Base-by-base conservation (phyloP, 35 echinoderm and acorn worm species). In the Acanthaster planci region DNA sequence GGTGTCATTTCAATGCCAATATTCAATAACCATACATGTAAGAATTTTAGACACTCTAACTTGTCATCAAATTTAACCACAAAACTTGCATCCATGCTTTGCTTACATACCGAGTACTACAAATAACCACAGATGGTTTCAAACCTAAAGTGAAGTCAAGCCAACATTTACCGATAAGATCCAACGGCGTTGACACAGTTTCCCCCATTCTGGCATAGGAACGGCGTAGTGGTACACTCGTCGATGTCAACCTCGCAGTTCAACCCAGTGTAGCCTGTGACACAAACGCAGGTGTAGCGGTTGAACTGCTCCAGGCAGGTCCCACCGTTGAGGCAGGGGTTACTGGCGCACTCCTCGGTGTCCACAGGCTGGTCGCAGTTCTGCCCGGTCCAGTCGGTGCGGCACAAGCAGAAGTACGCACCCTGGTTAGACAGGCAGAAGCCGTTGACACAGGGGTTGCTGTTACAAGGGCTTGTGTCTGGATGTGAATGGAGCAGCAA, bases 381-480 rank as follows among this genome's bases (percentile, higher is more conserved):
- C 16, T 39, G 60, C 40, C 92, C 92, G n/a, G 59, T 80, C 44
- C 78, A 92, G 30, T 80, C 86, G 60, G 38, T 29, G 3, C 36
- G 47, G 47, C 91, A 93, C 5, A 54, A 77, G 34, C 91, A 93
- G 51, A 32, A 59, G 35, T 82, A 89, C 40, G 15, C 21, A 79
- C 79, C 58, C 22, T 36, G 30, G 58, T 47, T 75, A 22, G 51
- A 77, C 2, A 52, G 35, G 79, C 91, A 93, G 67, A 84, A 44
- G 17, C 85, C 90, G 76, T 93, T 93, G 19, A 68, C n/a, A 42
- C 91, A 93, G 12, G 91, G 91, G 55, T 93, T 93, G 34, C 27
- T 55, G 19, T 18, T 78, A 76, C 91, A 93, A 39, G 91, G 68
- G 35, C 81, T 83, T 15, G 34, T 83, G 38, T 83, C 81, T 83